Base-by-base conservation (phyloP, 1,140 invertebrate genomes). In the Doryteuthis pealeii region DNA sequence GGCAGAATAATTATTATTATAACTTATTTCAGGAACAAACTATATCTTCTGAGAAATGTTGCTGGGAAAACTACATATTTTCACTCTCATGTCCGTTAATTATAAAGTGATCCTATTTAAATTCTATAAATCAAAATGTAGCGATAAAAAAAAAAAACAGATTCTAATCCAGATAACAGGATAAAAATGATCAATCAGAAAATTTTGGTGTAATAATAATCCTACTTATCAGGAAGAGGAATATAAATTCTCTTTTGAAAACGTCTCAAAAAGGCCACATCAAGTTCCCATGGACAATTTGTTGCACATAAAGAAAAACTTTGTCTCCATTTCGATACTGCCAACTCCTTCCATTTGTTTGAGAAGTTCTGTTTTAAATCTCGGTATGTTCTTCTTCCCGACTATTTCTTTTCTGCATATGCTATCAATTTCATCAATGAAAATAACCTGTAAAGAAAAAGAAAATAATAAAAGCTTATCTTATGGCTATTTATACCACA, bases 281-380 rank as follows among this genome's bases (percentile, higher is more conserved):
- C 91, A 32, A 92, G 83, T 73, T 92, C 91, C 91, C 91, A 92
- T 5, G 91, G 91, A 83, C 91, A 91, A 83, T 92, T 92, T 22
- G 91, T 92, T 10, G 91, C 91, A 81, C 89, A 90, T 33, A 92
- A 80, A 92, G 76, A 74, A 91, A 89, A 54, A 89, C 80, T 33
- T 83, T 79, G 43, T 86, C 84, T 26, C 65, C 66, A 26, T 32
- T 70, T 77, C 83, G n/a, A 78, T 76, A 68, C 80, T 85, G 32
- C 86, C 82, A 75, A 87, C 86, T 32, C 87, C 88, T 76, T 89
- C 87, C 82, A 91, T 86, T 84, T 91, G 90, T 77, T 85, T 88
- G 70, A 91, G 84, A 32, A 91, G 82, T 81, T 91, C 90, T 10
- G 89, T 90, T 81, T 91, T 91, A n/a, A 91, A 86, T 49, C 90